Evolutionary conservation across 2,888 invertebrate species (phyloP).

Genomic region (Clepsis dumicolana): DNA sequence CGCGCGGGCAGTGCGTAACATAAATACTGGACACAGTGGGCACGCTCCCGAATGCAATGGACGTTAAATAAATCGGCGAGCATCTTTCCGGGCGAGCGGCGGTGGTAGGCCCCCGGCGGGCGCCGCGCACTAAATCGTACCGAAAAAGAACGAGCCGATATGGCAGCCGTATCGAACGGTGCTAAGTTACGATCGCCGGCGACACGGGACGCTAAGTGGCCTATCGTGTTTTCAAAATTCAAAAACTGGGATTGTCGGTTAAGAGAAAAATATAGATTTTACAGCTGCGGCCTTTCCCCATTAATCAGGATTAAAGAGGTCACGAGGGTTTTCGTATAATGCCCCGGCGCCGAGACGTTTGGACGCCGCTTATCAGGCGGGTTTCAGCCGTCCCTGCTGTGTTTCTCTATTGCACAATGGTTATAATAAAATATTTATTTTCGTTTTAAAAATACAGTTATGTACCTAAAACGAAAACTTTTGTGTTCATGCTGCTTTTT

Average conservation of each 20-base stretch:
- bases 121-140: conserved; percentile 77
- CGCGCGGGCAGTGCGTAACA: conserved; percentile 69
- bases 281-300: conserved; percentile 58
- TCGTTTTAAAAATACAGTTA: background rate
- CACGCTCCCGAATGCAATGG: conserved; percentile 77
- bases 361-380: conserved; percentile 43
- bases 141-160: conserved; percentile 80
- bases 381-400: conserved; percentile 37
- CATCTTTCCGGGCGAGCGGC: conserved; percentile 70
- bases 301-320: conserved; percentile 78
- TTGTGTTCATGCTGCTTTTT: background rate
- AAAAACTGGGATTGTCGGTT: conserved; percentile 70
- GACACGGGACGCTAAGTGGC: conserved; percentile 81
- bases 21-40: conserved; percentile 78
- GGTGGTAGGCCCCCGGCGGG: conserved; percentile 70
- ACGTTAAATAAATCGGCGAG: conserved; percentile 72
- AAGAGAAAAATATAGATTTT: conserved; percentile 67
- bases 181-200: conserved; percentile 77
- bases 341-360: conserved; percentile 60
- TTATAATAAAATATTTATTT: conserved; percentile 31
- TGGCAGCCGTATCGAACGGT: conserved; percentile 77
- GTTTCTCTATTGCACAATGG: conserved; percentile 35
- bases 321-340: conserved; percentile 60
- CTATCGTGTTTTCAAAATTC: conserved; percentile 81
- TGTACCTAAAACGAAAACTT: background rate